phyloP scores from a whole-genome alignment of 2,888 invertebrate species.

The Nineta flava region DNA sequence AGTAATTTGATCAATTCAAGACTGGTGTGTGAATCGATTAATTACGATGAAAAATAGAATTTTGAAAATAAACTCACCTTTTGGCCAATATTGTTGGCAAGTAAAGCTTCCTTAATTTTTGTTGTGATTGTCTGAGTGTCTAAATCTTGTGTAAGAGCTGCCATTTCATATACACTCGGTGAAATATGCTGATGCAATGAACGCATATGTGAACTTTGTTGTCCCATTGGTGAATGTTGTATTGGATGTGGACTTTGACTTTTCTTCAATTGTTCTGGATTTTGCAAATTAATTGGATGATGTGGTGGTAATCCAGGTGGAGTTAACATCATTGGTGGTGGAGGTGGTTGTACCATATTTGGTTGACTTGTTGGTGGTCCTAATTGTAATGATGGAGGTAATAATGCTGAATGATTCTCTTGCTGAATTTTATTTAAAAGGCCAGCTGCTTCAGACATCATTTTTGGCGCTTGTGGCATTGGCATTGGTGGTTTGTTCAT shows the following conservation, averaged over 20 bases:
- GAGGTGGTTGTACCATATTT: slow-evolving; percentile 29
- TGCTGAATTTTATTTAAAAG: slow-evolving; percentile 54
- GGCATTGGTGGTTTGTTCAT: slow-evolving; percentile 24
- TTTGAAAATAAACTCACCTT: slow-evolving; percentile 38
- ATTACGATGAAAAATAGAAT: too few species aligned
- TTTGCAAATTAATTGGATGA: slow-evolving; percentile 50
- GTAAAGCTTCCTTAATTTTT: slow-evolving; percentile 88
- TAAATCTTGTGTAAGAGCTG: slow-evolving; percentile 87
- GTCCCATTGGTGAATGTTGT: slow-evolving; percentile 40
- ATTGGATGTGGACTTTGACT: slow-evolving; percentile 38
- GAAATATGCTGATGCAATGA: slow-evolving; percentile 71
- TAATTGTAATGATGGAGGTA: slow-evolving; percentile 35
- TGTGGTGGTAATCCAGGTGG: slow-evolving; percentile 64
- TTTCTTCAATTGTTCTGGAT: slow-evolving; percentile 40
- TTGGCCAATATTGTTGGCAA: slow-evolving; percentile 95
- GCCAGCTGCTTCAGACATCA: slow-evolving; percentile 55
- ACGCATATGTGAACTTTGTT: slow-evolving; percentile 49
- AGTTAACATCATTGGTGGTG: slow-evolving; percentile 50
- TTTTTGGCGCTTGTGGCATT: slow-evolving; percentile 62
- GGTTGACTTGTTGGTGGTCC: slow-evolving; percentile 25
- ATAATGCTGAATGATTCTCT: slow-evolving; percentile 39
- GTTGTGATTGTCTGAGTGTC: slow-evolving; percentile 94
- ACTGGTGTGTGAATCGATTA: too few species aligned
- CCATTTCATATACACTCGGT: slow-evolving; percentile 96
- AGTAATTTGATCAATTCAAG: too few species aligned